These are phyloP conservation scores for Sebastes trivittatus DNA, from an alignment of 2,797 vertebrate species.

Conservation along the genomic window DNA sequence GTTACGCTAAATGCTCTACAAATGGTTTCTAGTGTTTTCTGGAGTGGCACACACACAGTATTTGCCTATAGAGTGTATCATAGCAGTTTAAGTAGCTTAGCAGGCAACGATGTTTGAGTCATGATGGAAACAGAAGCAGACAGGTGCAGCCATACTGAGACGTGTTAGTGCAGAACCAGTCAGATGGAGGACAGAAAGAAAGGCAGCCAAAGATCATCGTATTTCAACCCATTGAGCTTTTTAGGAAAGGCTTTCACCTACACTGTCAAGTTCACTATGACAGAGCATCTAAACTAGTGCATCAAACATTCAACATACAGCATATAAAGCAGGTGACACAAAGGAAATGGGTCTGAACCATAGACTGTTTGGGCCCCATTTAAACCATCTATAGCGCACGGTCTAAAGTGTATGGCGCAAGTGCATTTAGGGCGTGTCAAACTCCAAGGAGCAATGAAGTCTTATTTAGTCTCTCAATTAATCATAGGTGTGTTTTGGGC, in stretches of 20 bases:
- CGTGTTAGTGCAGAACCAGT: constrained; percentile 8
- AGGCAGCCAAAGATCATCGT: background rate
- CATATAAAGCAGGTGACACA: background rate
- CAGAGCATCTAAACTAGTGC: background rate
- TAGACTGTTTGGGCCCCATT: too few relatives aligned
- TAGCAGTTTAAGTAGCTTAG: constrained; percentile 7
- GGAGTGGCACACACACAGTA: background rate
- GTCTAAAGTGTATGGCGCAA: too few relatives aligned
- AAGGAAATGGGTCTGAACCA: background rate
- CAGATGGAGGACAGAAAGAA: constrained; percentile 3
- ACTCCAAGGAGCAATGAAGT: too few relatives aligned
- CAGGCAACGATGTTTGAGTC: background rate
- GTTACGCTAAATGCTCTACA: background rate
- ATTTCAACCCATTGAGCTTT: background rate
- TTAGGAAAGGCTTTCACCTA: background rate
- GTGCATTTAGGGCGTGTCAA: too few relatives aligned
- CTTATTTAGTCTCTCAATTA: too few relatives aligned
- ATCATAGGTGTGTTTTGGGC: too few relatives aligned
- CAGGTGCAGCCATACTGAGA: constrained; percentile 34
- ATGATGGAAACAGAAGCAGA: constrained; percentile 26
- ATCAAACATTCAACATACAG: background rate
- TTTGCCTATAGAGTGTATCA: background rate
- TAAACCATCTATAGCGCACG: fast-evolving
- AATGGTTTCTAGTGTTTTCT: background rate
- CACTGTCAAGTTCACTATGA: background rate